Base-by-base conservation (phyloP, 2,888 invertebrate genomes). In the Danaus chrysippus region DNA sequence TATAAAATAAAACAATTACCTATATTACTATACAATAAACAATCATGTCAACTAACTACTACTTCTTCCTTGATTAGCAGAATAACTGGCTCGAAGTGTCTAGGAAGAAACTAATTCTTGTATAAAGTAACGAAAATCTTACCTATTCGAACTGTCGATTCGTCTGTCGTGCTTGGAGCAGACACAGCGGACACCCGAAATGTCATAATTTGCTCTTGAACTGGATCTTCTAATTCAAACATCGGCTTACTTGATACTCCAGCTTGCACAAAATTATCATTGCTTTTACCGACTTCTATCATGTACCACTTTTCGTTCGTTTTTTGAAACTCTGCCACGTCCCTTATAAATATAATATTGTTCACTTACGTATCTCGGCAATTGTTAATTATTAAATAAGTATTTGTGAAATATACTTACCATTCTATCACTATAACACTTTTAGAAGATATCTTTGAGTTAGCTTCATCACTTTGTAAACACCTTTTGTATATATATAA, bases 141-240 rank as follows among this genome's bases (percentile, higher is more conserved):
- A 76, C 77, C 56, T 59, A 76, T 73, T 44, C 61, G 62, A 42
- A 76, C 68, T 58, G 46, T 63, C 3, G 64, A 68, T 55, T 72
- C 70, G 11, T 58, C 62, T 2, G 42, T 46, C 10, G 61, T 42
- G 11, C 42, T 34, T 17, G 61, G 1, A 0, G 68, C 63, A 5
- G 15, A n/a, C n/a, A 64, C 52, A 0, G 65, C 52, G 23, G 46
- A 69, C 15, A 78, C 63, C 10, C 72, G 70, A 59, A 77, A 70
- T 41, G 59, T 63, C 61, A 78, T 59, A 10, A 74, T 56, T 44
- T 65, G 65, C 1, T 71, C 71, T 3, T 71, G 2, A 0, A 68
- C 70, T 8, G 73, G 70, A 42, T 71, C 61, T 41, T 58, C 61
- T 1, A 76, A 34, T n/a, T 71, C 70, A 42, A 76, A 68, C 41